These are phyloP conservation scores for Lutraria rhynchaena DNA, from an alignment of 1,140 invertebrate genomes.

Conservation along the genomic window DNA sequence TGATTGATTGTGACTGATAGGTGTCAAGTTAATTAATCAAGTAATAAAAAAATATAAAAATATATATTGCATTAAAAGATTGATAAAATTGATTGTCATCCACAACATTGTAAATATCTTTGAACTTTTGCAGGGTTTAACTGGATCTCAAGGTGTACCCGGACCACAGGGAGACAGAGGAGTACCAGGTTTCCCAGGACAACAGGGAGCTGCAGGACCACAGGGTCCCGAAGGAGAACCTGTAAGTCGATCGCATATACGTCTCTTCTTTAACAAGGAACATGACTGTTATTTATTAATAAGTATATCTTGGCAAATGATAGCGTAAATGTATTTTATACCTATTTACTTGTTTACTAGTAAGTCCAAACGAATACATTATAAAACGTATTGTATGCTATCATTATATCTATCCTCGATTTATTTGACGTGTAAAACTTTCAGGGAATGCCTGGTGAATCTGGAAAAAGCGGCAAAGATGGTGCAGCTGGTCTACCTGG, in stretches of 20 bases:
- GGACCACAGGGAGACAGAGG: slow-evolving; percentile 56
- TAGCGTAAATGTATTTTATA: too few relatives aligned
- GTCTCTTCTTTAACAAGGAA: too few relatives aligned
- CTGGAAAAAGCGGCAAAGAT: slow-evolving; percentile 26
- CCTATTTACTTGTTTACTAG: not conserved
- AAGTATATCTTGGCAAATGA: too few relatives aligned
- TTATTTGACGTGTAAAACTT: too few relatives aligned
- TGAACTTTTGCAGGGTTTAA: slow-evolving; percentile 34
- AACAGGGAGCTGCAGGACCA: slow-evolving; percentile 43
- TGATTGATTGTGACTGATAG: too few relatives aligned
- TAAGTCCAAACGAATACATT: not conserved
- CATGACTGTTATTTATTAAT: too few relatives aligned
- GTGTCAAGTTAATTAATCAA: too few relatives aligned
- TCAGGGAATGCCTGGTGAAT: slow-evolving; percentile 50
- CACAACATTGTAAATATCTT: too few relatives aligned
- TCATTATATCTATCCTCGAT: not conserved
- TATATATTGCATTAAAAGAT: too few relatives aligned
- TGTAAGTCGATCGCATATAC: too few relatives aligned
- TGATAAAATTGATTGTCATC: too few relatives aligned
- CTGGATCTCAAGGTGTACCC: slow-evolving; percentile 40
- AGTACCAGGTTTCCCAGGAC: slow-evolving; percentile 46
- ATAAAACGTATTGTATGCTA: not conserved
- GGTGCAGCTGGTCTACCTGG: slow-evolving; percentile 49
- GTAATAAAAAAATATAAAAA: too few relatives aligned
- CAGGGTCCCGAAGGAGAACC: slow-evolving; percentile 49